Percentiles rank a stretch among this genome's conserved stretches.
These are phyloP conservation scores for Tortrix viridana DNA, from an alignment of 2,888 invertebrate species.

Conservation along the genomic window DNA sequence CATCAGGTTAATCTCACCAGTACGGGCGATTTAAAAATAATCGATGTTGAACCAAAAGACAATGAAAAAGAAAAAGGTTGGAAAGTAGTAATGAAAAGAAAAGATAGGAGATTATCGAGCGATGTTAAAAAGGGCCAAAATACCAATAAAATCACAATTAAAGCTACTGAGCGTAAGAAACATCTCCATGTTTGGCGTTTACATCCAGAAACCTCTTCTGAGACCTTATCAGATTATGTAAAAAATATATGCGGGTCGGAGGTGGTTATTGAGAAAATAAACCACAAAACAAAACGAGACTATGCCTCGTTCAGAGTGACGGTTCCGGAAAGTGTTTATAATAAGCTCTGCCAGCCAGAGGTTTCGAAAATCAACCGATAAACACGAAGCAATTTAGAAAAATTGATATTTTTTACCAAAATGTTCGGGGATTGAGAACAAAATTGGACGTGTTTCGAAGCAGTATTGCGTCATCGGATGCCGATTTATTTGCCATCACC, in stretches of 20 bases:
- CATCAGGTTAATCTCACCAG: neutral
- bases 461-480: too few species aligned
- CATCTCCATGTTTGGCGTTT: conserved; percentile 20
- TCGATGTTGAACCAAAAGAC: neutral
- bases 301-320: conserved; percentile 34
- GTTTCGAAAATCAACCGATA: conserved; percentile 26
- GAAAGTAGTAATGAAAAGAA: neutral
- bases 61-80: neutral
- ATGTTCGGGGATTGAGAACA: conserved; percentile 5
- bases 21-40: neutral
- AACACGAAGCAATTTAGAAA: conserved; percentile 1
- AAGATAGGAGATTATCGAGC: neutral
- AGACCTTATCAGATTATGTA: conserved; percentile 1
- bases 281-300: conserved; percentile 27
- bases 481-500: too few species aligned
- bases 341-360: conserved; percentile 24
- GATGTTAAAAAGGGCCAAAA: conserved; percentile 8
- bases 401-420: conserved; percentile 8
- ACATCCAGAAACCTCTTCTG: conserved; percentile 7
- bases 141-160: conserved; percentile 9
- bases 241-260: conserved; percentile 21
- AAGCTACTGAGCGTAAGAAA: conserved; percentile 18
- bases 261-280: conserved; percentile 20
- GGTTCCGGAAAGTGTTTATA: conserved; percentile 27
- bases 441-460: too few species aligned